Evolutionary conservation across 1,140 invertebrate species (phyloP).

Genomic region (Lasioglossum albipes): DNA sequence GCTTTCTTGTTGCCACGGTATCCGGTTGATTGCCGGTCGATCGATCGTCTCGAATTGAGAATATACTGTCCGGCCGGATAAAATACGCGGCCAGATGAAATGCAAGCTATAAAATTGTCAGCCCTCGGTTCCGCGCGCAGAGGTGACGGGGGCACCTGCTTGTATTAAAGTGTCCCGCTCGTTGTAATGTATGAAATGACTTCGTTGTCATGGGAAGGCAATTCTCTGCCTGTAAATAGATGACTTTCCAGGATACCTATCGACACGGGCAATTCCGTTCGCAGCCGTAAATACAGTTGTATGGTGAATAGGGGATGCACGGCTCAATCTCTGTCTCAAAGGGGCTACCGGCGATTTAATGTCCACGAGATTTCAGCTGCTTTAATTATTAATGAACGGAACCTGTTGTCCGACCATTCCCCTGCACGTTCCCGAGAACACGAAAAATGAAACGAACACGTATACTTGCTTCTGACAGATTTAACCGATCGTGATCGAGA

Average conservation of each 20-base stretch:
- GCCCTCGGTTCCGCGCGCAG: constrained; percentile 27
- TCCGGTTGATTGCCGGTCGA: constrained; percentile 56
- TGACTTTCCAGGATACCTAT: neutral
- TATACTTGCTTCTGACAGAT: too few relatives aligned
- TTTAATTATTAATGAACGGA: too few relatives aligned
- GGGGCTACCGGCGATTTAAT: neutral
- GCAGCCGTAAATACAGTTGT: neutral
- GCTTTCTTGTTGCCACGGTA: constrained; percentile 46
- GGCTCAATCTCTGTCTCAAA: neutral
- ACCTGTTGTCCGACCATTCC: too few relatives aligned
- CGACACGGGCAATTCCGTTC: neutral
- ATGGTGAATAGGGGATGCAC: neutral
- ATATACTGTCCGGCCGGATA: constrained; percentile 32
- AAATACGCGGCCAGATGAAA: constrained; percentile 28
- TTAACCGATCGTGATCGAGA: too few relatives aligned
- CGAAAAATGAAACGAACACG: too few relatives aligned
- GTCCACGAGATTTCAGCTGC: too few relatives aligned
- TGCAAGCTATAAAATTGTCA: constrained; percentile 41
- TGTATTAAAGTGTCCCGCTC: constrained; percentile 27
- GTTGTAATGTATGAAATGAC: constrained; percentile 17
- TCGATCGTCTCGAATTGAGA: constrained; percentile 55
- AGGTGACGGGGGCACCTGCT: neutral
- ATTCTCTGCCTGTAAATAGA: neutral
- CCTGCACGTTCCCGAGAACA: too few relatives aligned
- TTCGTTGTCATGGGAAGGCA: neutral